Conservation (phyloP, 2,797 vertebrate species). For the Enteromius fasciolatus region DNA sequence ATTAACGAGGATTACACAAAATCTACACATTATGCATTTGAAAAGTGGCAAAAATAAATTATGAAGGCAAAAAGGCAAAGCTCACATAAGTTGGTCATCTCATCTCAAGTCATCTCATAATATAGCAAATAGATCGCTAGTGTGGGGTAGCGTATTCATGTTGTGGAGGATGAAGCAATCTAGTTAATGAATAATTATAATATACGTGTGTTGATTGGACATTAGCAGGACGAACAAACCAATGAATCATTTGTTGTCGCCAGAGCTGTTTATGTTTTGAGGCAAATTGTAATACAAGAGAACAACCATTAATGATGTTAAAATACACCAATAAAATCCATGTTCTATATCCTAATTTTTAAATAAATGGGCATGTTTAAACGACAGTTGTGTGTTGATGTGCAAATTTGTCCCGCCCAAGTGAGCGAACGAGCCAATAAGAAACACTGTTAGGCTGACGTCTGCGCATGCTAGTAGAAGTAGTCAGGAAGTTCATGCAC, state of each 20-base stretch:
- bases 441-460: background rate
- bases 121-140: background rate
- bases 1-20: background rate
- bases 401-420: slow-evolving; percentile 31
- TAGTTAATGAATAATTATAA: background rate
- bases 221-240: background rate
- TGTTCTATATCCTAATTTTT: background rate
- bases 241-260: background rate
- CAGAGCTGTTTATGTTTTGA: background rate
- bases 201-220: background rate
- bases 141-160: too few relatives aligned
- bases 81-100: background rate
- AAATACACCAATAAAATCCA: background rate
- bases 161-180: background rate
- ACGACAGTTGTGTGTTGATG: background rate
- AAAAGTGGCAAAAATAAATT: background rate
- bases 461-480: slow-evolving; percentile 8
- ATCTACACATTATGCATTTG: background rate
- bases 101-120: background rate
- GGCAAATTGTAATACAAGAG: background rate
- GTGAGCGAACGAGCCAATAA: slow-evolving; percentile 23
- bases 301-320: background rate
- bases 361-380: background rate
- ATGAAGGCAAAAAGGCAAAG: background rate
- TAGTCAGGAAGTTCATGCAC: background rate